These are phyloP conservation scores for Abscondita cerata DNA, from an alignment of 2,888 invertebrate species.

Conservation along the genomic window DNA sequence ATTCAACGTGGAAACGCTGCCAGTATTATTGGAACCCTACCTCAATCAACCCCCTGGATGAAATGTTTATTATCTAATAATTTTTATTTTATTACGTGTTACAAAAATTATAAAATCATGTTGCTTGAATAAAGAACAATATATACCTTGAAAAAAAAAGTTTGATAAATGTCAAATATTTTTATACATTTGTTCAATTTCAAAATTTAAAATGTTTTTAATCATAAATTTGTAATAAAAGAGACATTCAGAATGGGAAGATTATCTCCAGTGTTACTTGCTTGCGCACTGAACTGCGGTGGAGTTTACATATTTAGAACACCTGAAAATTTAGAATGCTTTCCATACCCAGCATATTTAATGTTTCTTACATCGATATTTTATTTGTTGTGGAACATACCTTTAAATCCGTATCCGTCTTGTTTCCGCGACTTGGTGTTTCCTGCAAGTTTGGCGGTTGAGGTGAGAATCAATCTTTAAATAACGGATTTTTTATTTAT, in stretches of 20 bases:
- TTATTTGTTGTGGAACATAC: slow-evolving; percentile 50
- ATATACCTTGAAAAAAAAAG: no score
- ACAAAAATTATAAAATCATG: no score
- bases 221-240: no score
- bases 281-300: slow-evolving; percentile 46
- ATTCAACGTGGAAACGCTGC: no score
- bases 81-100: no score
- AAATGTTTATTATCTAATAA: no score
- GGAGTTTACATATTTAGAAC: slow-evolving; percentile 51
- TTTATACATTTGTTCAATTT: background rate
- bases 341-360: slow-evolving; percentile 49
- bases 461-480: slow-evolving; percentile 19
- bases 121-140: no score
- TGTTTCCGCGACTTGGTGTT: slow-evolving; percentile 45
- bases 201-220: background rate
- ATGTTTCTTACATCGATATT: slow-evolving; percentile 49
- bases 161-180: no score
- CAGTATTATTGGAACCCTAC: no score
- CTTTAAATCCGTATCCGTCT: slow-evolving; percentile 47
- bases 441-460: slow-evolving; percentile 7
- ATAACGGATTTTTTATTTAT: slow-evolving; percentile 19
- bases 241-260: slow-evolving; percentile 9
- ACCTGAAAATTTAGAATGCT: slow-evolving; percentile 42
- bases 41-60: no score
- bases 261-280: slow-evolving; percentile 48